A percentile compares a stretch with the other conserved stretches of the same genome.
Conservation (phyloP, 2,888 invertebrate genomes). For the Platynereis dumerilii region DNA sequence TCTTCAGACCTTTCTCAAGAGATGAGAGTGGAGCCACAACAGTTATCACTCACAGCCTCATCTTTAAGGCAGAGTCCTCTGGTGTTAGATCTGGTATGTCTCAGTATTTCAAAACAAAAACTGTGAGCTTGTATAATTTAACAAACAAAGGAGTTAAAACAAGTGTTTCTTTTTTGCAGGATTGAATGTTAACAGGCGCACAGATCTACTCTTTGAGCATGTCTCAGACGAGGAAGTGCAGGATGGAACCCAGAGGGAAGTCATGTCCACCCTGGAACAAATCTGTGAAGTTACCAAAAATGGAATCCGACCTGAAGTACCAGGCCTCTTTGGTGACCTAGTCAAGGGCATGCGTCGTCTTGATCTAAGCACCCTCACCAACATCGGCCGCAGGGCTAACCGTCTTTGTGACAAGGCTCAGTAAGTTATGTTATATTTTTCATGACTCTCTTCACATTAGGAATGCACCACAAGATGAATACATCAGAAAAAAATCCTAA, state of each 20-base stretch:
- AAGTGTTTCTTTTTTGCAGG: no score
- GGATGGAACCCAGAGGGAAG: slow-evolving; percentile 31
- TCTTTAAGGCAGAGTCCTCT: slow-evolving; percentile 37
- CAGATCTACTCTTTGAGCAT: slow-evolving; percentile 1
- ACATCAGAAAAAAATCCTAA: no score
- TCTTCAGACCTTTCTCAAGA: slow-evolving; percentile 76
- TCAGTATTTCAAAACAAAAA: no score
- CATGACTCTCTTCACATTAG: no score
- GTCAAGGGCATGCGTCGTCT: slow-evolving; percentile 62
- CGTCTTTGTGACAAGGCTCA: slow-evolving; percentile 30
- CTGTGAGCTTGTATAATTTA: no score
- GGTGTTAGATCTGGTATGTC: neutral
- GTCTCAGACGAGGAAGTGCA: slow-evolving; percentile 10
- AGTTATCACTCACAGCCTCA: slow-evolving; percentile 59
- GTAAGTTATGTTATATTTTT: slow-evolving; percentile 22
- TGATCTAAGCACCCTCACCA: slow-evolving; percentile 52
- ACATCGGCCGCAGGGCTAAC: slow-evolving; percentile 36
- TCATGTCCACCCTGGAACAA: slow-evolving; percentile 41
- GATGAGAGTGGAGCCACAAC: slow-evolving; percentile 65
- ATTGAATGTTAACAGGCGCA: neutral
- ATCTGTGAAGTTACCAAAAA: slow-evolving; percentile 53
- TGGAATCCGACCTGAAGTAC: slow-evolving; percentile 63
- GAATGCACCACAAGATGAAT: no score
- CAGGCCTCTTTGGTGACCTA: slow-evolving; percentile 64
- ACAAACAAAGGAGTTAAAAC: no score